These are phyloP conservation scores for Conus betulinus DNA, from an alignment of 1,140 invertebrate species.

Conservation along the genomic window DNA sequence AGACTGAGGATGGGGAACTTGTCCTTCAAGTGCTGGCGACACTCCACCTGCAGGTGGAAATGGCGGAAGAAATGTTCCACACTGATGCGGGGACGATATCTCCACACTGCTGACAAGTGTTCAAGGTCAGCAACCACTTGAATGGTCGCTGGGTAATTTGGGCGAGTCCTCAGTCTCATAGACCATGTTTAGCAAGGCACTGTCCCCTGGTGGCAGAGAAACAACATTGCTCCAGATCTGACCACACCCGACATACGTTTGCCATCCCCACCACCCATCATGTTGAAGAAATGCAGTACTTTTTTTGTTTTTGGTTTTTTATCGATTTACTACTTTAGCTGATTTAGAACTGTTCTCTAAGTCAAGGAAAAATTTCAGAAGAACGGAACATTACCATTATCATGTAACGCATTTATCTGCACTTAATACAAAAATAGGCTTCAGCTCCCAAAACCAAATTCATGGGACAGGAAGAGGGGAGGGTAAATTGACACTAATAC, in stretches of 20 bases:
- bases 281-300: neutral
- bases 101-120: constrained; percentile 29
- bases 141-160: neutral
- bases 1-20: constrained; percentile 6
- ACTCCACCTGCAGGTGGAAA: constrained; percentile 21
- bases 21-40: neutral
- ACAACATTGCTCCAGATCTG: too few relatives aligned
- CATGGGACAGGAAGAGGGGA: too few relatives aligned
- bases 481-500: too few relatives aligned
- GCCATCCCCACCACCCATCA: too few relatives aligned
- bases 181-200: constrained; percentile 23
- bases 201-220: neutral
- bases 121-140: neutral
- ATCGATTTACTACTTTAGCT: neutral
- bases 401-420: too few relatives aligned
- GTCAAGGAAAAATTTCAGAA: neutral
- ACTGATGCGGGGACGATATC: constrained; percentile 30
- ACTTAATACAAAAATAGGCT: too few relatives aligned
- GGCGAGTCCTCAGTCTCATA: neutral
- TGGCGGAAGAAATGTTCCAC: constrained; percentile 28
- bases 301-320: neutral
- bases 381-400: neutral
- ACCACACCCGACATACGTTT: too few relatives aligned
- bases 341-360: neutral
- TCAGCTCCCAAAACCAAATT: neutral